Evolutionary conservation across 2,797 vertebrate genomes (phyloP).

Genomic region (Cynodonichthys magdalenae): DNA sequence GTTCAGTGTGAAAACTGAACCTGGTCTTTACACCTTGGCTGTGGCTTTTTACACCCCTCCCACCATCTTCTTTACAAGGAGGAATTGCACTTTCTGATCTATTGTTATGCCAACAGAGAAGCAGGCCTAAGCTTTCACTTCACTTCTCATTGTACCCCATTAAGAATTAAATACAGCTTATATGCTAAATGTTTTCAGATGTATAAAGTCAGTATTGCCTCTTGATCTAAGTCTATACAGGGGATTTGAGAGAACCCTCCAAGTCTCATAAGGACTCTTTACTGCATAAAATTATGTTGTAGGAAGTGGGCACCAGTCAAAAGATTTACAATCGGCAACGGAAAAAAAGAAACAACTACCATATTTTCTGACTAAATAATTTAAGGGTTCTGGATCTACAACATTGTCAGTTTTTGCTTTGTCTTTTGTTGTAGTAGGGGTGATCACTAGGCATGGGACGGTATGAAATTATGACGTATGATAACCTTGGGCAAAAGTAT

Average conservation of each 20-base stretch:
- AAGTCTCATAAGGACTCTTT: background rate
- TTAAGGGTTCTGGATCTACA: background rate
- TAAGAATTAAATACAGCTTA: background rate
- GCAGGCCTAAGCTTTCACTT: background rate
- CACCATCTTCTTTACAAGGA: slow-evolving; percentile 12
- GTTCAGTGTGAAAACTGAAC: slow-evolving; percentile 34
- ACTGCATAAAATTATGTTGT: background rate
- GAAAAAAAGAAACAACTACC: background rate
- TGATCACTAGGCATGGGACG: too few species aligned
- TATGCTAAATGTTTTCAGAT: background rate
- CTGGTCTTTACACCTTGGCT: slow-evolving; percentile 54
- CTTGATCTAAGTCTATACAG: background rate
- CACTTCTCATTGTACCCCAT: background rate
- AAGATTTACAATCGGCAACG: background rate
- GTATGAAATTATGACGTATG: too few species aligned
- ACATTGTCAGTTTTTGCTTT: background rate
- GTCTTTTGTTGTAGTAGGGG: background rate
- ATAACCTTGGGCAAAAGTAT: too few species aligned
- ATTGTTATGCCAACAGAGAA: background rate
- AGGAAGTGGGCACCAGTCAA: background rate
- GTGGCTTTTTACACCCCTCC: slow-evolving; percentile 52
- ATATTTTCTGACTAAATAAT: background rate
- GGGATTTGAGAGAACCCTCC: background rate
- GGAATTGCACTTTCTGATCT: background rate
- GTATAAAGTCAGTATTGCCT: background rate